A percentile compares a stretch with the other conserved stretches of the same genome.
These are phyloP conservation scores for Acholoe squamosa DNA, from an alignment of 2,888 invertebrate genomes.

Conservation along the genomic window DNA sequence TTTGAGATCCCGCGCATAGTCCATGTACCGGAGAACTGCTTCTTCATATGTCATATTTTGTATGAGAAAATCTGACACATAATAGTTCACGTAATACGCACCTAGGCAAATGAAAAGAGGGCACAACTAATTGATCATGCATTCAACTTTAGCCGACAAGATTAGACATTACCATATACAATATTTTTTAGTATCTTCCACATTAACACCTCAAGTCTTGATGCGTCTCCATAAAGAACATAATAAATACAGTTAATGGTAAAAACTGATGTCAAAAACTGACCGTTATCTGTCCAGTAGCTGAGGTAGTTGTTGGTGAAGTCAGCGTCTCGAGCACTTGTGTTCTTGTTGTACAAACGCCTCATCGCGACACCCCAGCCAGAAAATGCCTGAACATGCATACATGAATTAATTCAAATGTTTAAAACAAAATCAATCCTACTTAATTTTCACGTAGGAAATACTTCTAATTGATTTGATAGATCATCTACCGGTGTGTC, in stretches of 20 bases:
- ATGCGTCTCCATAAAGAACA: no score
- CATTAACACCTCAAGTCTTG: no score
- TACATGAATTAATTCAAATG: no score
- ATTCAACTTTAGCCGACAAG: no score
- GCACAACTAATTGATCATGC: no score
- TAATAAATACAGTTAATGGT: background rate
- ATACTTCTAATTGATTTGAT: no score
- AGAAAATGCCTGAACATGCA: constrained; percentile 73
- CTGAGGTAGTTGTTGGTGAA: constrained; percentile 74
- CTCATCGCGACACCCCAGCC: constrained; percentile 73
- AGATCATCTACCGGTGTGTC: no score
- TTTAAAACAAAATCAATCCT: no score
- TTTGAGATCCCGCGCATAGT: constrained; percentile 55
- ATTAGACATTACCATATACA: no score
- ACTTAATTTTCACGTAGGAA: no score
- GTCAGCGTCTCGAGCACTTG: constrained; percentile 68
- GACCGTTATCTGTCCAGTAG: constrained; percentile 76
- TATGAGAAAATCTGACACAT: constrained; percentile 62
- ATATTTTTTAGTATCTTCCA: no score
- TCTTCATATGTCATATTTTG: constrained; percentile 68
- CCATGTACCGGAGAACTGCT: constrained; percentile 62
- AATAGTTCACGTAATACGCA: constrained; percentile 68
- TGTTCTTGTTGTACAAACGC: constrained; percentile 71
- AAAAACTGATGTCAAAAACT: background rate
- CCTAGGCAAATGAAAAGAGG: constrained; percentile 51